A percentile compares a stretch with the other conserved stretches of the same genome.
Evolutionary conservation across 2,113 vertebrate species (phyloP).

Genomic region (Gallinago media): DNA sequence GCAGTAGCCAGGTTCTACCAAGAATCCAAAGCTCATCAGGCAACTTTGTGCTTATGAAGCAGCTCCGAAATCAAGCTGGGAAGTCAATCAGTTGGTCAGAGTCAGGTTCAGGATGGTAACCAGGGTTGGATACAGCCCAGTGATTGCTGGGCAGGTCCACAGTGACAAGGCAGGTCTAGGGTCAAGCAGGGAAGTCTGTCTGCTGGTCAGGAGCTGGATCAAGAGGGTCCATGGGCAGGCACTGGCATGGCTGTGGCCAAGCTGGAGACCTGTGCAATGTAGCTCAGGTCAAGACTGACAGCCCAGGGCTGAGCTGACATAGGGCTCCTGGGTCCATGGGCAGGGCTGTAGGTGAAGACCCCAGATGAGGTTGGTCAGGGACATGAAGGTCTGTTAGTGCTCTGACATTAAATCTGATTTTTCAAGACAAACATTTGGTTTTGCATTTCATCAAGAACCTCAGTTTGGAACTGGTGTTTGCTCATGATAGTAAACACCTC

Average conservation of each 20-base stretch:
- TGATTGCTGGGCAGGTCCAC: background rate
- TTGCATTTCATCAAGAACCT: background rate
- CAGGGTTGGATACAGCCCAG: background rate
- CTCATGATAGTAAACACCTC: background rate
- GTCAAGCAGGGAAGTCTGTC: background rate
- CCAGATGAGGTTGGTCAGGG: background rate
- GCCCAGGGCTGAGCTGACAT: background rate
- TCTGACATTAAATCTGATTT: background rate
- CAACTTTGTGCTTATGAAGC: background rate
- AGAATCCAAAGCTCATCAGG: background rate
- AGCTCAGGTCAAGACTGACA: background rate
- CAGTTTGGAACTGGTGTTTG: background rate
- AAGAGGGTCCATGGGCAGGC: background rate
- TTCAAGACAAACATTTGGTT: background rate
- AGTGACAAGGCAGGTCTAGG: background rate
- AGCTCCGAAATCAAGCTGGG: background rate
- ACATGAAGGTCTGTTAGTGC: background rate
- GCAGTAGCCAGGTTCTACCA: background rate
- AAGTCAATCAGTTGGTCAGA: background rate
- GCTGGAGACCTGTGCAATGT: too few relatives aligned
- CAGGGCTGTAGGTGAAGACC: background rate
- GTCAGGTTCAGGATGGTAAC: background rate
- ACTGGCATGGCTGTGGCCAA: background rate
- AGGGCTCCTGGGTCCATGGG: background rate
- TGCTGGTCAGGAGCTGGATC: background rate